Base-by-base conservation (phyloP, 2,888 invertebrate species). In the Leucoma salicis region DNA sequence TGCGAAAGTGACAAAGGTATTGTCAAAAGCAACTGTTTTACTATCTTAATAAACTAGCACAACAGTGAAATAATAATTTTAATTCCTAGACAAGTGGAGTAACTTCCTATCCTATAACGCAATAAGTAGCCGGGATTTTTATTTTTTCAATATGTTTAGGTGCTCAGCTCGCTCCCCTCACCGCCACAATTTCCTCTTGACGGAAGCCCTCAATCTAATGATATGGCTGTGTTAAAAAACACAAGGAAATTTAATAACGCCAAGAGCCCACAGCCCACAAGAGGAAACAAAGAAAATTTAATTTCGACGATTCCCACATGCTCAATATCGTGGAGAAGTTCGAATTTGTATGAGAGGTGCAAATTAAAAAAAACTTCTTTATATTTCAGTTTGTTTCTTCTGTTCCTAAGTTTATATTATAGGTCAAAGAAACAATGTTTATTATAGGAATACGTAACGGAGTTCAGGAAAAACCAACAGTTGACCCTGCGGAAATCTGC, bases 181-280 rank as follows among this genome's bases (percentile, higher is more conserved):
- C 74, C 72, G 74, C 85, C 87, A 84, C 88, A 88, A 88, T 87
- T 89, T 88, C 87, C 87, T 89, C 85, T 86, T 86, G 87, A 87
- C 87, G 87, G 89, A 86, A 89, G 77, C 88, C 87, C 89, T 88
- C 89, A 87, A 89, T 90, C 89, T 89, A 90, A 90, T 89, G 90
- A 89, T 90, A 90, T 86, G 85, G 84, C 85, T 85, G 86, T 84
- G 89, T 89, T 90, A 89, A 90, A 90, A 90, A 90, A 89, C 88
- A 89, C 88, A 87, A 87, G 89, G 86, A 90, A 89, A 90, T 90
- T 90, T 90, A 90, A 90, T 90, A 90, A 89, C 87, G 84, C 76
- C 77, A 74, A 77, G 74, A 75, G 76, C 78, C 72, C 69, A 68
- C 73, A 70, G 77, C 76, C 77, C 74, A 66, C 71, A 65, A 66